Evolutionary conservation across 2,888 invertebrate genomes (phyloP), one percentile per base, ranked within the genome.

Genomic region (Heteropelma amictum): DNA sequence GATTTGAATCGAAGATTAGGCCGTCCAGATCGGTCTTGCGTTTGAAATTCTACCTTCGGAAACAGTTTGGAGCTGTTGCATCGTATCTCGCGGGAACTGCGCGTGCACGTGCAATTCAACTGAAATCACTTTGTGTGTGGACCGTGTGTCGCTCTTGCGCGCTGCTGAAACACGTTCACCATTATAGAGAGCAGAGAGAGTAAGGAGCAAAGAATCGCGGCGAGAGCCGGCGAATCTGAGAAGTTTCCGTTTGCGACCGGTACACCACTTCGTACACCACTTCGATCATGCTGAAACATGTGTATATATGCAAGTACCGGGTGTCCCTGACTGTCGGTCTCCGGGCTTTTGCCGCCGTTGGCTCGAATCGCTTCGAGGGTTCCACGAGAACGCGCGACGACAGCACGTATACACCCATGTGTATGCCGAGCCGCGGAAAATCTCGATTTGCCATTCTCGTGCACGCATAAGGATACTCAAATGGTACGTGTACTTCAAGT

Each of bases 321-420:
- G 70, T 70, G 70, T 70, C 70, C 70, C 70, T 70, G 70, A 70
- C 70, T 70, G 63, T 70, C 70, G 70, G 63, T 63, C 63, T 56
- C 63, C 47, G 21, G 33, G 54, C 33, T 42, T 49, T 65, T 54
- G 40, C 65, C 30, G 53, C 21, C 47, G 38, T 38, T 33, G 53
- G 45, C 61, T 53, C 38, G 56, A 70, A 70, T 47, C 63, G 38
- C 14, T 38, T n/a, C n/a, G n/a, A n/a, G n/a, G n/a, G n/a, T n/a
- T n/a, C n/a, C n/a, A n/a, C n/a, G n/a, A n/a, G n/a, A n/a, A n/a
- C n/a, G n/a, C n/a, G n/a, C n/a, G n/a, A n/a, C n/a, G n/a, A n/a
- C n/a, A n/a, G n/a, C n/a, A n/a, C n/a, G n/a, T n/a, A n/a, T n/a
- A n/a, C n/a, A n/a, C n/a, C n/a, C 28, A 54, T 23, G 21, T 17